Percentiles rank a stretch among this genome's conserved stretches.
phyloP scores from a whole-genome alignment of 1,140 invertebrate species.

The Littorina saxatilis region DNA sequence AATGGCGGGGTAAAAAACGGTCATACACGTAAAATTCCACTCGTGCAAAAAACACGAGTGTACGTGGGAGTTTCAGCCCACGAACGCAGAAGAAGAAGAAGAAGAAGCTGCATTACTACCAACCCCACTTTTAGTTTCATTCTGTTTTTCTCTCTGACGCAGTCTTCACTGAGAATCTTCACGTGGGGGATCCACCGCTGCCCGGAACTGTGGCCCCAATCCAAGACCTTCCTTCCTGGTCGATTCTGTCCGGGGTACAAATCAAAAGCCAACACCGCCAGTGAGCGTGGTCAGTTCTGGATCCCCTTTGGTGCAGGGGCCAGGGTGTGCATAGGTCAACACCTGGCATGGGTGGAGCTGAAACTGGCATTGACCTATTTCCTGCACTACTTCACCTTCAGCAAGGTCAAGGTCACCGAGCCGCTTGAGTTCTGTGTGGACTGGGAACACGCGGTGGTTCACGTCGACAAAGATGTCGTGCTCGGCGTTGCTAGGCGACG shows the following conservation, averaged over 20 bases:
- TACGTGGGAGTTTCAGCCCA: too few relatives aligned
- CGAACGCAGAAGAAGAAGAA: too few relatives aligned
- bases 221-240: slow-evolving; percentile 50
- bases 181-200: slow-evolving; percentile 55
- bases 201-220: slow-evolving; percentile 34
- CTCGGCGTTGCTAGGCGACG: slow-evolving; percentile 37
- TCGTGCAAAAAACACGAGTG: too few relatives aligned
- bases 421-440: slow-evolving; percentile 56
- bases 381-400: slow-evolving; percentile 49
- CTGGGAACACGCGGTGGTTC: slow-evolving; percentile 61
- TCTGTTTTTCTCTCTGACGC: too few relatives aligned
- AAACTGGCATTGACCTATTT: slow-evolving; percentile 53
- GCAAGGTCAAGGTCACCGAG: slow-evolving; percentile 42
- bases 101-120: too few relatives aligned
- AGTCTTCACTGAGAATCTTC: slow-evolving; percentile 51
- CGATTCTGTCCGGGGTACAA: slow-evolving; percentile 40
- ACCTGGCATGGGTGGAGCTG: slow-evolving; percentile 57
- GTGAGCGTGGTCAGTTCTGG: background rate
- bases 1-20: too few relatives aligned
- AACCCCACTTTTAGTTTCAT: too few relatives aligned
- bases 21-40: too few relatives aligned
- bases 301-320: slow-evolving; percentile 62
- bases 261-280: background rate
- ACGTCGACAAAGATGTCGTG: slow-evolving; percentile 58
- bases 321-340: slow-evolving; percentile 62